Percentiles rank a stretch among this genome's conserved stretches.
Evolutionary conservation across 1,140 invertebrate species (phyloP).

Genomic region (Charaxes varanes): DNA sequence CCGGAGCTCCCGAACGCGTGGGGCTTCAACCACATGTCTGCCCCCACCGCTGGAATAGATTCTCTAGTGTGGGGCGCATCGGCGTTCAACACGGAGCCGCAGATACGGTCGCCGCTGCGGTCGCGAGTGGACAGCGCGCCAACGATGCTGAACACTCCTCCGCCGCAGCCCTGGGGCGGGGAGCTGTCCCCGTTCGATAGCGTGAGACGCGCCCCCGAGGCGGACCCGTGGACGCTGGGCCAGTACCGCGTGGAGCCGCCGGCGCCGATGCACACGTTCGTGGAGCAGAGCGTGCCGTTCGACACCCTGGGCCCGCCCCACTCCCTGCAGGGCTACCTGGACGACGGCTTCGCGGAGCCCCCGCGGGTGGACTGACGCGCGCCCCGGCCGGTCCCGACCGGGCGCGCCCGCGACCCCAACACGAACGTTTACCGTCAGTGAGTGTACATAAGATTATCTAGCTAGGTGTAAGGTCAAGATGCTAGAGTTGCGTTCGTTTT

Average conservation of each 20-base stretch:
- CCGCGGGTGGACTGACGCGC: conserved; percentile 60
- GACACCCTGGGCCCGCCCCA: conserved; percentile 44
- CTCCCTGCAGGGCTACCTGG: conserved; percentile 45
- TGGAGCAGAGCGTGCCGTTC: conserved; percentile 52
- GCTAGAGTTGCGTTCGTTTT: conserved; percentile 63
- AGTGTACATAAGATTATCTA: conserved; percentile 70
- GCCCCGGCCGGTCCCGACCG: conserved; percentile 1
- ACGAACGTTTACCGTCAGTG: conserved; percentile 45
- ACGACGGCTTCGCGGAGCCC: conserved; percentile 49
- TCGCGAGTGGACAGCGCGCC: conserved; percentile 35
- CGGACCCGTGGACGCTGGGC: conserved; percentile 53
- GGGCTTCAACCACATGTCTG: conserved; percentile 38
- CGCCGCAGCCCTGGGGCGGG: conserved; percentile 41
- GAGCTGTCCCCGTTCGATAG: conserved; percentile 40
- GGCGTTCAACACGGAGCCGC: conserved; percentile 29
- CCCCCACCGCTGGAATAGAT: conserved; percentile 37
- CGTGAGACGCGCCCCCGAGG: conserved; percentile 29
- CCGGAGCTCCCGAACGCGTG: conserved; percentile 40
- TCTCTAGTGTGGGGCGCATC: conserved; percentile 49
- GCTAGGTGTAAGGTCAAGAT: conserved; percentile 58
- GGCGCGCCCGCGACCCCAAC: conserved; percentile 4
- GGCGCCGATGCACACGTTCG: conserved; percentile 46
- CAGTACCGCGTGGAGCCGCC: conserved; percentile 56
- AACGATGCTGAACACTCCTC: conserved; percentile 37
- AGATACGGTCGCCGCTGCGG: conserved; percentile 17